phyloP scores from a whole-genome alignment of 2,113 vertebrate genomes.

The Pongo pygmaeus region DNA sequence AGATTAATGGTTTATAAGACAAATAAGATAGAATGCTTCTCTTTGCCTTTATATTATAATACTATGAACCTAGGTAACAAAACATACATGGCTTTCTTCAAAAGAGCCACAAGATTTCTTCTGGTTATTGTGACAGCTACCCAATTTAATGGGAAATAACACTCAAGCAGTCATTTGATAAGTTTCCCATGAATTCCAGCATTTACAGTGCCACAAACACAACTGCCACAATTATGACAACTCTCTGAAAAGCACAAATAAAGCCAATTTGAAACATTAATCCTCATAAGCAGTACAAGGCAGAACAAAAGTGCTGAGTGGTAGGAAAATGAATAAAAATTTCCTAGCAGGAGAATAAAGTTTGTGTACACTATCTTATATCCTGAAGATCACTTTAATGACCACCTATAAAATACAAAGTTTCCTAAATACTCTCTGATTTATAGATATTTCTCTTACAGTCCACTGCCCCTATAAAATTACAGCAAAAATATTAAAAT shows the following conservation, averaged over 20 bases:
- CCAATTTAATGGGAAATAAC: not conserved
- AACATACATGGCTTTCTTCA: not conserved
- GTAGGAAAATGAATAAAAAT: not conserved
- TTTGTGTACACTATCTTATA: constrained; percentile 1
- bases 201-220: not conserved
- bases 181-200: not conserved
- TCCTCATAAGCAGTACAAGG: not conserved
- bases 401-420: constrained; percentile 9
- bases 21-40: not conserved
- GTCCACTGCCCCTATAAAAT: constrained; percentile 52
- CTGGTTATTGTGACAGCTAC: not conserved
- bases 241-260: constrained; percentile 21
- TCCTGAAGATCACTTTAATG: constrained; percentile 26
- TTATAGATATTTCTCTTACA: constrained; percentile 17
- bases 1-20: not conserved
- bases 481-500: constrained; percentile 54
- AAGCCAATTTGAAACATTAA: constrained; percentile 2
- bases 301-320: constrained; percentile 2
- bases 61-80: not conserved
- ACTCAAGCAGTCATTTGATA: not conserved
- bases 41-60: not conserved
- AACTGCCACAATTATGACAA: not conserved
- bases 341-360: not conserved
- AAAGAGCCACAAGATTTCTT: not conserved
- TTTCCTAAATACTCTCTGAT: constrained; percentile 12